Evolutionary conservation across 2,113 vertebrate species (phyloP).

Genomic region (Desmodus rotundus): DNA sequence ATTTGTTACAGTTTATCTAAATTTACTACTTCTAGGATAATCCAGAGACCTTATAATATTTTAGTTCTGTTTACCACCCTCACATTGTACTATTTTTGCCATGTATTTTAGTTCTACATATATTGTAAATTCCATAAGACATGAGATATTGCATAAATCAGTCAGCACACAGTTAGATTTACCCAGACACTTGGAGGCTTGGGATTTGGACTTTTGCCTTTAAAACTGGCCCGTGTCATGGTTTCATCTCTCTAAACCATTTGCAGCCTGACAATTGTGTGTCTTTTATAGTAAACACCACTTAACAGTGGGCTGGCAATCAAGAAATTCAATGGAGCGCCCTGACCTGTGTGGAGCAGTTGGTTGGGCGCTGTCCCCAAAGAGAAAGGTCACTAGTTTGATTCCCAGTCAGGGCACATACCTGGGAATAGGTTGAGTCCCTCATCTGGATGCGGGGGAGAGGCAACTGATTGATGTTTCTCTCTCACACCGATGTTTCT

Average conservation of each 20-base stretch:
- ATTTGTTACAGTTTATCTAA: background rate
- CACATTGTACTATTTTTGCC: background rate
- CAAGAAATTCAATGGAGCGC: background rate
- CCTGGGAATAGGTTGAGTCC: no score
- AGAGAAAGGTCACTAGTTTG: no score
- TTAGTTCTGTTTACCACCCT: background rate
- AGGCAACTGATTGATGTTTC: no score
- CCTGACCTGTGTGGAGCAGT: no score
- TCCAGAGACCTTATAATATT: background rate
- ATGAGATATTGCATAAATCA: background rate
- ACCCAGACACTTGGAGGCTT: background rate
- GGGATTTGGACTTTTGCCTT: background rate
- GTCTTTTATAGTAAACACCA: background rate
- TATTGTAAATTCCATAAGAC: background rate
- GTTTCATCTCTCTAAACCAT: background rate
- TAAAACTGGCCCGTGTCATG: background rate
- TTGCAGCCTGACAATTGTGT: background rate
- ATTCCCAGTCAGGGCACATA: no score
- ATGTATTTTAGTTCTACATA: background rate
- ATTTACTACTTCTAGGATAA: background rate
- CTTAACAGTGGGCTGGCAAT: background rate
- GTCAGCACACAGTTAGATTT: background rate
- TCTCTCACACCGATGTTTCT: no score
- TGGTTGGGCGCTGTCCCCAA: no score
- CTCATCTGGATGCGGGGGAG: no score